Evolutionary conservation across 2,797 vertebrate genomes (phyloP).

Genomic region (Eulemur coronatus): DNA sequence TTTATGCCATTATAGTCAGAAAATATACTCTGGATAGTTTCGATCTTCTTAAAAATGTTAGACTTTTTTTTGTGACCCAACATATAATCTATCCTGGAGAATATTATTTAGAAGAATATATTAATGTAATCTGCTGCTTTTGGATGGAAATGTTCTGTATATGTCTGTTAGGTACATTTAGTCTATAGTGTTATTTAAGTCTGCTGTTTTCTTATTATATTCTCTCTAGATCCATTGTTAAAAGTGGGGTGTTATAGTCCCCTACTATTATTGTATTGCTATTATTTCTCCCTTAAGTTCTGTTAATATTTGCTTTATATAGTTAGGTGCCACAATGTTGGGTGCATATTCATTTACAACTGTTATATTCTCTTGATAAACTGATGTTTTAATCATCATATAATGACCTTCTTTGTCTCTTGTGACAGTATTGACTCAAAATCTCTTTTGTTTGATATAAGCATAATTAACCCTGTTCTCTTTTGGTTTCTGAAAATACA

Average conservation of each 20-base stretch:
- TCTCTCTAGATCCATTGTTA: neutral
- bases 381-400: neutral
- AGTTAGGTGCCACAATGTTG: neutral
- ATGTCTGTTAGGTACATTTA: neutral
- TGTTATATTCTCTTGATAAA: neutral
- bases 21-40: neutral
- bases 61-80: neutral
- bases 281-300: neutral
- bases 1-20: neutral
- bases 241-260: neutral
- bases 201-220: neutral
- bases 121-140: neutral
- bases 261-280: neutral
- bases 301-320: neutral
- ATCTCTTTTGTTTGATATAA: neutral
- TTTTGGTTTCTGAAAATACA: neutral
- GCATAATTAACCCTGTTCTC: neutral
- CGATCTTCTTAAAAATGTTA: neutral
- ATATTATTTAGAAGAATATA: neutral
- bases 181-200: neutral
- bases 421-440: neutral
- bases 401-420: neutral
- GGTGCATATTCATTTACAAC: no score
- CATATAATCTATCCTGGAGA: neutral
- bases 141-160: neutral